Conservation (phyloP, 2,888 invertebrate genomes). For the Scaptomyza cyrtandrae region DNA sequence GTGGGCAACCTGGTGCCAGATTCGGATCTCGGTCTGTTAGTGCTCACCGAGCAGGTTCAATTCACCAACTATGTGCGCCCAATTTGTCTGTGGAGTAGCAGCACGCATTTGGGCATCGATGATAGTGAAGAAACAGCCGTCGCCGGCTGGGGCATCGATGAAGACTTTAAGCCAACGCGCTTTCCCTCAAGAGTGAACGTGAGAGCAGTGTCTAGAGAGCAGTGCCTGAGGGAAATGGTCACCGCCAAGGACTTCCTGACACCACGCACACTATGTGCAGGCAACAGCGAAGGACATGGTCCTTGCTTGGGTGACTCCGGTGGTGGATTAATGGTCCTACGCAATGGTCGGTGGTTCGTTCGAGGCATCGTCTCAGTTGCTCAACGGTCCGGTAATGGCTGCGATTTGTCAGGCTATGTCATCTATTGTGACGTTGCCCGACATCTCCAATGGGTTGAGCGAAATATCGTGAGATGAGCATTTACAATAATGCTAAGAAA, state of each 20-base stretch:
- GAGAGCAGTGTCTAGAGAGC: slow-evolving; percentile 47
- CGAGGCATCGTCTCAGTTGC: slow-evolving; percentile 85
- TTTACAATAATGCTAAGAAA: slow-evolving; percentile 7
- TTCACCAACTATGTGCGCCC: slow-evolving; percentile 68
- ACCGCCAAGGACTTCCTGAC: slow-evolving; percentile 66
- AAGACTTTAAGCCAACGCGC: slow-evolving; percentile 59
- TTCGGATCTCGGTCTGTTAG: slow-evolving; percentile 52
- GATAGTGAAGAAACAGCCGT: slow-evolving; percentile 84
- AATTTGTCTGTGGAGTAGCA: slow-evolving; percentile 80
- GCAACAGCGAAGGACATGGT: slow-evolving; percentile 77
- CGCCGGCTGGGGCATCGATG: slow-evolving; percentile 86
- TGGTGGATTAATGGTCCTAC: slow-evolving; percentile 84
- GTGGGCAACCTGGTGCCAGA: slow-evolving; percentile 64
- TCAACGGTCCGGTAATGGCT: slow-evolving; percentile 83
- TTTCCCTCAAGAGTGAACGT: slow-evolving; percentile 63
- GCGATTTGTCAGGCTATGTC: slow-evolving; percentile 87
- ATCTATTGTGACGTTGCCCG: slow-evolving; percentile 88
- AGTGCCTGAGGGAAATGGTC: slow-evolving; percentile 60
- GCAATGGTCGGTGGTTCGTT: slow-evolving; percentile 83
- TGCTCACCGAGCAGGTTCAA: slow-evolving; percentile 39
- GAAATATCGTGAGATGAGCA: slow-evolving; percentile 76
- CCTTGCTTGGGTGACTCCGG: slow-evolving; percentile 87
- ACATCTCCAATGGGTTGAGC: slow-evolving; percentile 85
- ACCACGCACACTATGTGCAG: slow-evolving; percentile 79
- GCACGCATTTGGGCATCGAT: slow-evolving; percentile 64